Evolutionary conservation across 1,140 invertebrate species (phyloP).

Genomic region (Cyphomyrmex costatus): DNA sequence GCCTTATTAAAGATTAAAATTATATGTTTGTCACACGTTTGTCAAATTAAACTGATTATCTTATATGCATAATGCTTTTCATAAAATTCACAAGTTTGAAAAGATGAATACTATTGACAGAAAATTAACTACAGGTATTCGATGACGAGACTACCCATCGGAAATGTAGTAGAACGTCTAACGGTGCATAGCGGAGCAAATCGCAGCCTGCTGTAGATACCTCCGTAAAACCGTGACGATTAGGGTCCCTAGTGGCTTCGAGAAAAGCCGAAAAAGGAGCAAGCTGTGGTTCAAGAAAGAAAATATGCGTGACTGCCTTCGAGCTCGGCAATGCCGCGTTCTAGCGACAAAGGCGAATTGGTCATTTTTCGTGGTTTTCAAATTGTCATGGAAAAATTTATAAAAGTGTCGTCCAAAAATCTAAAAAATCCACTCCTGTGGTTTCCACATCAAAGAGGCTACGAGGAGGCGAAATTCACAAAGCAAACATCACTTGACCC

Average conservation of each 20-base stretch:
- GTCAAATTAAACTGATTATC: slow-evolving; percentile 16
- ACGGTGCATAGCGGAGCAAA: slow-evolving; percentile 64
- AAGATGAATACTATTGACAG: neutral
- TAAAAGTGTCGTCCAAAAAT: neutral
- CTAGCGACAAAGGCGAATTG: slow-evolving; percentile 20
- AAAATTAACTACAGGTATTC: neutral
- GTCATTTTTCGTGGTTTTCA: slow-evolving; percentile 5
- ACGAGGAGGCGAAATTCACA: too few species aligned
- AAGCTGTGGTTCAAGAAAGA: slow-evolving; percentile 21
- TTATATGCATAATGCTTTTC: neutral
- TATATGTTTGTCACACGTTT: neutral
- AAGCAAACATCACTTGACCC: neutral
- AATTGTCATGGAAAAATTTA: neutral
- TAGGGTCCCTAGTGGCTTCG: slow-evolving; percentile 11
- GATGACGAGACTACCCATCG: neutral
- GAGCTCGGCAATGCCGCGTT: slow-evolving; percentile 16
- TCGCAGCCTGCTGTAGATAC: slow-evolving; percentile 32
- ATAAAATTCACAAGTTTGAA: neutral
- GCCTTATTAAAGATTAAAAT: neutral
- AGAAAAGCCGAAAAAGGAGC: slow-evolving; percentile 50
- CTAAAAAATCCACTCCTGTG: neutral
- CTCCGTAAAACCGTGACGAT: slow-evolving; percentile 70
- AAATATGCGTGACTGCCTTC: slow-evolving; percentile 61
- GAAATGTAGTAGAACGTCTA: slow-evolving; percentile 49
- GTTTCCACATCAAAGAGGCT: neutral